A percentile compares a stretch with the other conserved stretches of the same genome.
Conservation (phyloP, 2,888 invertebrate species). For the Amblyjoppa proteus region DNA sequence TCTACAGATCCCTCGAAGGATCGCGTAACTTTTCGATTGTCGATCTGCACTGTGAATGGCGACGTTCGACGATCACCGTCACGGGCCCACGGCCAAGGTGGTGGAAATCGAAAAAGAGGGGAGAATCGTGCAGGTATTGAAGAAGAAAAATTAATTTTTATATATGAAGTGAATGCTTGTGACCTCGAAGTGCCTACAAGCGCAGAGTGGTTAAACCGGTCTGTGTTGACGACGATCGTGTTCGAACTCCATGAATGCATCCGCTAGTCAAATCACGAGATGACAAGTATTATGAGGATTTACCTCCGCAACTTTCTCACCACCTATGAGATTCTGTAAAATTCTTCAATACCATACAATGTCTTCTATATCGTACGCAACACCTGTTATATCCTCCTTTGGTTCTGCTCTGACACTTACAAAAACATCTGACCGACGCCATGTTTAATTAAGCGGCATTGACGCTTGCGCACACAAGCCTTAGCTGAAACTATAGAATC, state of each 20-base stretch:
- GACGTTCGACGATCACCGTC: slow-evolving; percentile 16
- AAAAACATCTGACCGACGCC: slow-evolving; percentile 44
- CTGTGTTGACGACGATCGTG: slow-evolving; percentile 22
- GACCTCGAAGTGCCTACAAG: slow-evolving; percentile 34
- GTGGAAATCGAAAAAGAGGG: slow-evolving; percentile 35
- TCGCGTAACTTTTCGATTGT: not conserved
- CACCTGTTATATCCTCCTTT: slow-evolving; percentile 22
- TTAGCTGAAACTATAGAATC: not conserved
- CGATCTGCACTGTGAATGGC: slow-evolving; percentile 1
- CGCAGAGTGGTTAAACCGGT: slow-evolving; percentile 53
- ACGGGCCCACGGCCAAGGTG: slow-evolving; percentile 52
- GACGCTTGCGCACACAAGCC: slow-evolving; percentile 32
- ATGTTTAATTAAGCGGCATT: slow-evolving; percentile 34
- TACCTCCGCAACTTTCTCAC: not conserved
- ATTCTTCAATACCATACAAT: not conserved
- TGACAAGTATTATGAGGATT: not conserved
- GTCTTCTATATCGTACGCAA: not conserved
- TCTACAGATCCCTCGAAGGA: slow-evolving; percentile 30
- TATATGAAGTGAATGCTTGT: not conserved
- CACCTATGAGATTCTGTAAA: not conserved
- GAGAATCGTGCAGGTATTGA: slow-evolving; percentile 26
- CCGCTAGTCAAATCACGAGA: slow-evolving; percentile 1
- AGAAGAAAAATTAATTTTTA: slow-evolving; percentile 11
- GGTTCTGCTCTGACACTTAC: slow-evolving; percentile 27
- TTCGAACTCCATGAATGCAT: not conserved